These are phyloP conservation scores for Orchestia grillus DNA, from an alignment of 1,140 invertebrate genomes.

Conservation along the genomic window DNA sequence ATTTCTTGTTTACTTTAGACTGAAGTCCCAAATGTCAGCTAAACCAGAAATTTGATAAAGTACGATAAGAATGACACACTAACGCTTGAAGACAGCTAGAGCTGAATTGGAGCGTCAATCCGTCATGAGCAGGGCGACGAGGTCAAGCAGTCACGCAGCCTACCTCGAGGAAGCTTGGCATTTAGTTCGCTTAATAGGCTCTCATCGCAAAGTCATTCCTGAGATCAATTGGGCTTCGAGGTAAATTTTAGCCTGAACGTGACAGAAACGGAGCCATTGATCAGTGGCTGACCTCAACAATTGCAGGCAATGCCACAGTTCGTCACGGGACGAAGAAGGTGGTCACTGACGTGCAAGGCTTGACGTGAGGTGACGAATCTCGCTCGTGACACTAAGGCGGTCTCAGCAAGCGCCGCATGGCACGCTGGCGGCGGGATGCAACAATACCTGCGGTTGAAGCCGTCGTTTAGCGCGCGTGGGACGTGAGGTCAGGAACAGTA, in stretches of 20 bases:
- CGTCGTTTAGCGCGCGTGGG: neutral
- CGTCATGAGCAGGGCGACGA: neutral
- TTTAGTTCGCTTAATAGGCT: conserved; percentile 20
- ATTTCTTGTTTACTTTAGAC: neutral
- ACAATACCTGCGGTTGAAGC: neutral
- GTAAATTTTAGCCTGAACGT: conserved; percentile 38
- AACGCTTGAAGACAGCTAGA: neutral
- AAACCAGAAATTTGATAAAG: neutral
- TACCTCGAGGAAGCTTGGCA: neutral
- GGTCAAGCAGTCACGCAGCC: conserved; percentile 15
- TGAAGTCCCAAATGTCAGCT: neutral
- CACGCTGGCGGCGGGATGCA: too few species aligned
- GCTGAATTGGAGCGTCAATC: neutral
- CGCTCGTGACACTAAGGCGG: neutral
- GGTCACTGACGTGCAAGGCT: neutral
- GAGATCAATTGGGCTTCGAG: conserved; percentile 41
- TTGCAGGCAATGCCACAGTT: conserved; percentile 10
- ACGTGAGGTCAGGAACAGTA: neutral
- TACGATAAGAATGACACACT: neutral
- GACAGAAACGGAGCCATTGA: conserved; percentile 42
- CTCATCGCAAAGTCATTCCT: neutral
- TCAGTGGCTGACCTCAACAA: conserved; percentile 41
- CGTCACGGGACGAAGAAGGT: neutral
- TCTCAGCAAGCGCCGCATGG: neutral
- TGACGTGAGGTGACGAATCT: neutral